Base-by-base conservation (phyloP, 2,797 vertebrate species). In the Alexandromys oeconomus region DNA sequence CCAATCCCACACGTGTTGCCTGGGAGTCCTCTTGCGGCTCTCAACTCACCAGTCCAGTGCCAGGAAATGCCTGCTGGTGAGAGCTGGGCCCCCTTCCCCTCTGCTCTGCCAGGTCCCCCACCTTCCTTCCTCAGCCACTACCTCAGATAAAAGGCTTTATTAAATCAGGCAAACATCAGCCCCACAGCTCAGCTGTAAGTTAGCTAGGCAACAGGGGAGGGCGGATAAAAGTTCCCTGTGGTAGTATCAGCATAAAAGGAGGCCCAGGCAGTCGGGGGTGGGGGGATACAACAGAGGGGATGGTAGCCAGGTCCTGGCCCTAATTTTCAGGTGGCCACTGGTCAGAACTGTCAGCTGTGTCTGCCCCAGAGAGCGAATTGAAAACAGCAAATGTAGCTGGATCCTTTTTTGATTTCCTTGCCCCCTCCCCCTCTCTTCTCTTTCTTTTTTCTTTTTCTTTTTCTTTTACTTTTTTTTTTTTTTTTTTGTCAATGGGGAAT, bases 351-450 rank as follows among this genome's bases (percentile, higher is more conserved):
- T 97, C 98, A 96, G 97, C 97, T 97, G 98, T 86, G 96, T 97
- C 96, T 96, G 95, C 93, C 4, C 97, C 98, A 98, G 98, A 98
- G 97, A 90, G 97, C 97, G 96, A 96, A 98, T 97, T 98, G 97
- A 96, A 95, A 98, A 96, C 92, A 34, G 96, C 98, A 95, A 98
- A 98, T 96, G 98, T 97, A 95, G 98, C 96, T 93, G 97, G 97
- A 94, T 98, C 98, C 98, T 98, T 87, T 91, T 91, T 92, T 94
- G 9, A 59, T 91, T 71, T 57, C 13, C 14, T 10, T 27, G 0
- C 15, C 19, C 51, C 57, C 48, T 43, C 82, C 46, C 17, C 21
- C 46, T n/a, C 17, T 17, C 80, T 81, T n/a, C 17, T 17, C 69
- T 81, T 43, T 57, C n/a, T 46, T 19, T 21, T 13, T 54, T 40